Evolutionary conservation across 2,113 vertebrate species (phyloP), one percentile per base, ranked within the genome.

Genomic region (Corythoichthys haematopterus): DNA sequence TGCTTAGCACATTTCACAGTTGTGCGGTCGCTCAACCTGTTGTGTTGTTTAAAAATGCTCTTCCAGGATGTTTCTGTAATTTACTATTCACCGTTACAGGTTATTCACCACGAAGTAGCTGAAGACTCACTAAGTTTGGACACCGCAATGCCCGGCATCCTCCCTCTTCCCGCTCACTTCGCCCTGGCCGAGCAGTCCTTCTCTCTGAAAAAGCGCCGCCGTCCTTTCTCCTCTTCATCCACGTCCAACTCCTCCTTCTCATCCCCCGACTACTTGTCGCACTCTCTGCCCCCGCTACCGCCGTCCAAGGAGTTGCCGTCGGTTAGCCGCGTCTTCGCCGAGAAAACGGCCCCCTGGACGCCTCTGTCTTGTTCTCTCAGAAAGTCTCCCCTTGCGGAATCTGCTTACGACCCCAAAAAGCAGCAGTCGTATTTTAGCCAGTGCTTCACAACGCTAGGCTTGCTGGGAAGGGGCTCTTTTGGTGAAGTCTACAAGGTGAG

Each of bases 401-500:
- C 82, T 53, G 75, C 87, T 0, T 97, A 95, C 4, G 90, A 96
- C 81, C 92, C 92, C 0, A 80, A 66, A 75, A 92, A 88, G 74
- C 92, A 85, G 0, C 89, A 93, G 73, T 86, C 92, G 53, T 95
- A 93, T 83, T 97, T 95, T 74, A 91, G 69, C 70, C 95, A 97
- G 85, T 94, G 88, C 69, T 97, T 95, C 85, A 90, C 88, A 72
- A 91, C 89, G 73, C 87, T 97, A 35, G 92, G 93, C 53, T 85
- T 91, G 35, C 82, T 97, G 52, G 95, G 95, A 14, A 88, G 88
- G 0, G 95, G 95, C 55, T 96, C 94, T 1, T 96, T 94, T 0
- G 95, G 95, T 33, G 94, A 96, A 74, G 95, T 97, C 35, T 95
- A 93, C 79, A 95, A 96, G 93, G 95, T 96, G 58, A 89, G 90